Conservation (phyloP, 2,888 invertebrate genomes). For the Reticulitermes lucifugus region DNA sequence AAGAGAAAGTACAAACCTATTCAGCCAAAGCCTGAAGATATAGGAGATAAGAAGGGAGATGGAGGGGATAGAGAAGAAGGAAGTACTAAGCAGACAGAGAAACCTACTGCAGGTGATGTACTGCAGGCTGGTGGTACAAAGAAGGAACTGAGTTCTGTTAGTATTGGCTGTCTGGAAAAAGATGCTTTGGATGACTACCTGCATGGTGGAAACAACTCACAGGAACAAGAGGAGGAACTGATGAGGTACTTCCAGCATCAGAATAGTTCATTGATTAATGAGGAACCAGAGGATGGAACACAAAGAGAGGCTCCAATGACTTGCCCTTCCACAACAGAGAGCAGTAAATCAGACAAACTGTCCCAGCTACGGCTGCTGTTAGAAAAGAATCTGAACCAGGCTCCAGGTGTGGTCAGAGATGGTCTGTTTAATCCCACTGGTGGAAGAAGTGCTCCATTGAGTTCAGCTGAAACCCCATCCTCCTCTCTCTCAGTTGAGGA, state of each 20-base stretch:
- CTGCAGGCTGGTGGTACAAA: slow-evolving; percentile 19
- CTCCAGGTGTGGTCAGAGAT: not conserved
- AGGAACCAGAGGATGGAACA: slow-evolving; percentile 43
- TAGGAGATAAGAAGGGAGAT: not conserved
- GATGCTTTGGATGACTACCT: slow-evolving; percentile 86
- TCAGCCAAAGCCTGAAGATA: slow-evolving; percentile 63
- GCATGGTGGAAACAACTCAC: slow-evolving; percentile 72
- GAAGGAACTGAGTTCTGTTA: slow-evolving; percentile 47
- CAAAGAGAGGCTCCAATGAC: slow-evolving; percentile 6
- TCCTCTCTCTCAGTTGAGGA: too few species aligned
- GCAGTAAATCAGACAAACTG: slow-evolving; percentile 71
- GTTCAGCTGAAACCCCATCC: too few species aligned
- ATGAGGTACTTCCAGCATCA: slow-evolving; percentile 83
- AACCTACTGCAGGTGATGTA: slow-evolving; percentile 48
- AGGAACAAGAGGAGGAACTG: slow-evolving; percentile 87
- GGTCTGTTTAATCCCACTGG: too few species aligned
- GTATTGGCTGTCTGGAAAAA: slow-evolving; percentile 69
- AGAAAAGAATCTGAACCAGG: slow-evolving; percentile 73
- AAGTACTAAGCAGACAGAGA: not conserved
- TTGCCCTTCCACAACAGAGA: slow-evolving; percentile 5
- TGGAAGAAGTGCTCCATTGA: too few species aligned
- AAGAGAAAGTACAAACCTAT: slow-evolving; percentile 67
- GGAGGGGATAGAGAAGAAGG: not conserved
- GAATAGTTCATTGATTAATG: slow-evolving; percentile 40
- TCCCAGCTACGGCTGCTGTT: slow-evolving; percentile 80